These are phyloP conservation scores for Otocyon megalotis DNA, from an alignment of 2,113 vertebrate species.

Conservation along the genomic window DNA sequence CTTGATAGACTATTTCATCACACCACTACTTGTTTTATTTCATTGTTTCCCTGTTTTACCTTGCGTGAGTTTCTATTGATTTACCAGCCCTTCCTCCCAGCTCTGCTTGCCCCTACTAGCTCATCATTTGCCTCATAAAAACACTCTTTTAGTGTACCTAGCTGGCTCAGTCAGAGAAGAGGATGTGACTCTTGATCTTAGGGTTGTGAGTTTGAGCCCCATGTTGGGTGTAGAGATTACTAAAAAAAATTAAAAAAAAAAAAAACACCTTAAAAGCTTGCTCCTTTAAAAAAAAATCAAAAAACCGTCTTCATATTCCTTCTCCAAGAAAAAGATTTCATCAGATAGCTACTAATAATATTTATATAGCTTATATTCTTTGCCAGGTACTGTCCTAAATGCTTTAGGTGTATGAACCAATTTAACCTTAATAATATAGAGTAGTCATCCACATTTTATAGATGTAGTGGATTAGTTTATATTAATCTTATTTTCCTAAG, in stretches of 20 bases:
- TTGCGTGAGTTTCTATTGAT: neutral
- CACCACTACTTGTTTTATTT: neutral
- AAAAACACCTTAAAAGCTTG: neutral
- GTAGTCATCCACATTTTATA: conserved; percentile 22
- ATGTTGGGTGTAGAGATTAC: neutral
- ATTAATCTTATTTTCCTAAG: conserved; percentile 39
- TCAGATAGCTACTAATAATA: conserved; percentile 51
- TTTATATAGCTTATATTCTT: conserved; percentile 49
- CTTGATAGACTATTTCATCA: neutral
- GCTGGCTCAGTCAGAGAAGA: neutral
- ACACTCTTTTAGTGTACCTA: neutral
- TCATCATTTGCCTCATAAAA: neutral
- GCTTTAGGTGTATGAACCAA: neutral
- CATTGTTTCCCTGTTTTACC: neutral
- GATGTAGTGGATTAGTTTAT: neutral
- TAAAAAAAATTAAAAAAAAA: neutral
- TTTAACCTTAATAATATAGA: neutral
- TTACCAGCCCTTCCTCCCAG: neutral
- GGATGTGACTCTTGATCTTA: neutral
- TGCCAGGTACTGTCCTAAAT: conserved; percentile 8
- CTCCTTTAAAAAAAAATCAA: neutral
- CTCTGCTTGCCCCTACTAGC: neutral
- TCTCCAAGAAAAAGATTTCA: conserved; percentile 39
- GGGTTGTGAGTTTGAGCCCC: neutral
- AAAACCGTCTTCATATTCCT: neutral